Base-by-base conservation (phyloP, 2,888 invertebrate species). In the Plusia festucae region DNA sequence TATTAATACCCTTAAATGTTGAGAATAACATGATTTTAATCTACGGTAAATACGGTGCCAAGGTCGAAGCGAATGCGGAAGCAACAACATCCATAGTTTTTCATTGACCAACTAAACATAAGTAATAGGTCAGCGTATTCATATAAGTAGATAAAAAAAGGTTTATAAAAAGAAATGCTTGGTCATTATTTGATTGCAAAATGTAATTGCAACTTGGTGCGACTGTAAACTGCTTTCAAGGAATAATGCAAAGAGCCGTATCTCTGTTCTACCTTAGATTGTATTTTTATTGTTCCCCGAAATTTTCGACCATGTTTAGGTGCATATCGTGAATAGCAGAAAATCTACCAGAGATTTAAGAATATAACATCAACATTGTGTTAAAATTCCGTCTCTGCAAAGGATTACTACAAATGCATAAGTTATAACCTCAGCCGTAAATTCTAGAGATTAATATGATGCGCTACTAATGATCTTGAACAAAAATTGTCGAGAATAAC, bases 401-500 rank as follows among this genome's bases (percentile, higher is more conserved):
- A 30, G 9, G 30, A 9, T 9, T 7, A 9, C 9, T 0, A 9
- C 8, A 30, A 0, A 40, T 40, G 7, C n/a, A n/a, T 40, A n/a
- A 40, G 15, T 40, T n/a, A 40, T 40, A 0, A 40, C n/a, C n/a
- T 40, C n/a, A 40, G n/a, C n/a, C n/a, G 40, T 49, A 20, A 49
- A 49, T 40, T n/a, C 5, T 40, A 40, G 7, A 40, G 51, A 16
- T 49, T 53, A 44, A 1, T 4, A 9, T 68, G 16, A 62, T 51
- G 56, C 55, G 27, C 27, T 56, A 57, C 60, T 24, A 57, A 57
- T 32, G 58, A 58, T 40, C 9, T 49, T 46, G 0, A 5, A 70
- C 20, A 30, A 58, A 64, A 55, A 64, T 58, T 70, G 52, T 58
- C 11, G 8, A 57, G 58, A 76, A 24, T 51, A 49, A 54, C 34